Conservation (phyloP, 2,888 invertebrate species). For the Agrotis clavis region DNA sequence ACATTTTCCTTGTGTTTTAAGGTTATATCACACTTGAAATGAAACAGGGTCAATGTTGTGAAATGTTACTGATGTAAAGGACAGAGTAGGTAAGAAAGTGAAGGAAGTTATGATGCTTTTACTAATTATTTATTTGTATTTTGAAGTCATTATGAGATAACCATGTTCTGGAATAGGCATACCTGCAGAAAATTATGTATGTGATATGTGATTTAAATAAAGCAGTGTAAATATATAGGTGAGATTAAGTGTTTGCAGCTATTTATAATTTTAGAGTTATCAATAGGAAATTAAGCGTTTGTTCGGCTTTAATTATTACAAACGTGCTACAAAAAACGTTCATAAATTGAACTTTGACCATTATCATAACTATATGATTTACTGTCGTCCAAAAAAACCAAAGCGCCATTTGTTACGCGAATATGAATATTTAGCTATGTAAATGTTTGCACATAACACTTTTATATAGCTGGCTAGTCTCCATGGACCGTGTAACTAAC, state of each 20-base stretch:
- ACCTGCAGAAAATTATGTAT: too few species aligned
- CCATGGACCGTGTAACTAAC: background rate
- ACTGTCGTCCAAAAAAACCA: constrained; percentile 22
- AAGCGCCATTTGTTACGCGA: background rate
- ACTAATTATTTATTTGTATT: background rate
- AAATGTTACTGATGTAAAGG: background rate
- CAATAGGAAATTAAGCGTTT: background rate
- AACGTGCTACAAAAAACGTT: background rate
- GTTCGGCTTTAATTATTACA: background rate
- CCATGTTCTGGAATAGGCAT: background rate
- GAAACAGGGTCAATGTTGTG: constrained; percentile 36
- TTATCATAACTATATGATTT: constrained; percentile 6
- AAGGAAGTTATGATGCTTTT: background rate
- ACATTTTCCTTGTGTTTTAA: constrained; percentile 31
- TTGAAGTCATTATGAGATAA: background rate
- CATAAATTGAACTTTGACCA: background rate
- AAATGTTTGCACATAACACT: constrained; percentile 11
- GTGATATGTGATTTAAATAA: too few species aligned
- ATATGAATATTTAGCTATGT: background rate
- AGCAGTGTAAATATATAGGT: too few species aligned
- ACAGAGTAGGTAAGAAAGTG: background rate
- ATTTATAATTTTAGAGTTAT: too few species aligned
- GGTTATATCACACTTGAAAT: constrained; percentile 16
- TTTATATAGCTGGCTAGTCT: background rate
- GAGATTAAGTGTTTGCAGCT: too few species aligned